Evolutionary conservation across 2,888 invertebrate genomes (phyloP).

Genomic region (Drosophila putrida): DNA sequence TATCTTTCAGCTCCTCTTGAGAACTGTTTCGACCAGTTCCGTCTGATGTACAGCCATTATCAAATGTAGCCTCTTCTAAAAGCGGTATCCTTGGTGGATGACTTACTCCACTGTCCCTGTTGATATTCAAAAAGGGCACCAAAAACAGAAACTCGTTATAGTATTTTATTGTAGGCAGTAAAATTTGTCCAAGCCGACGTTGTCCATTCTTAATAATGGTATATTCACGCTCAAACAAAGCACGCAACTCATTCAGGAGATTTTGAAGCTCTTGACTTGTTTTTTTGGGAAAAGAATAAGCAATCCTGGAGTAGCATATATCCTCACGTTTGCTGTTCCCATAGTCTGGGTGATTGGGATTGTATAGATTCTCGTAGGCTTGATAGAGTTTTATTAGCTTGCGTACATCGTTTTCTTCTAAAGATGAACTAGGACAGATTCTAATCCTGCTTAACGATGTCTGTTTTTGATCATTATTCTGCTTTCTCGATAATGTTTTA

Average conservation of each 20-base stretch:
- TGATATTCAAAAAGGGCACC: constrained; percentile 37
- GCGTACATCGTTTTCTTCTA: constrained; percentile 37
- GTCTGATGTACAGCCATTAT: not conserved
- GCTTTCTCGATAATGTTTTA: constrained; percentile 4
- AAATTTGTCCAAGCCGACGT: constrained; percentile 1
- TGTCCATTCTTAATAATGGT: constrained; percentile 38
- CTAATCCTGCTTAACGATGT: not conserved
- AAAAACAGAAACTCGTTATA: constrained; percentile 64
- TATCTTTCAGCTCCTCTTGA: not conserved
- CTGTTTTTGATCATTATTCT: not conserved
- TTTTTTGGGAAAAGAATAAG: constrained; percentile 32
- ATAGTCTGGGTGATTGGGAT: constrained; percentile 45
- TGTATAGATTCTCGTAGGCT: constrained; percentile 51
- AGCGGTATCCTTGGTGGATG: not conserved
- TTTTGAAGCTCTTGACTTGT: constrained; percentile 30
- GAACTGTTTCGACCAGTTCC: not conserved
- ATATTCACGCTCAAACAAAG: constrained; percentile 55
- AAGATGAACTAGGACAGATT: not conserved
- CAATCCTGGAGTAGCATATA: constrained; percentile 52
- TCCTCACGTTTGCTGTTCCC: constrained; percentile 44
- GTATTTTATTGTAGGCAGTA: constrained; percentile 48
- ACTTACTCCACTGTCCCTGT: not conserved
- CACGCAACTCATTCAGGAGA: constrained; percentile 31
- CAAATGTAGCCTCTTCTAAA: not conserved
- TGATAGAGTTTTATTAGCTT: constrained; percentile 49